Conservation (phyloP, 2,888 invertebrate genomes). For the Orthosia incerta region DNA sequence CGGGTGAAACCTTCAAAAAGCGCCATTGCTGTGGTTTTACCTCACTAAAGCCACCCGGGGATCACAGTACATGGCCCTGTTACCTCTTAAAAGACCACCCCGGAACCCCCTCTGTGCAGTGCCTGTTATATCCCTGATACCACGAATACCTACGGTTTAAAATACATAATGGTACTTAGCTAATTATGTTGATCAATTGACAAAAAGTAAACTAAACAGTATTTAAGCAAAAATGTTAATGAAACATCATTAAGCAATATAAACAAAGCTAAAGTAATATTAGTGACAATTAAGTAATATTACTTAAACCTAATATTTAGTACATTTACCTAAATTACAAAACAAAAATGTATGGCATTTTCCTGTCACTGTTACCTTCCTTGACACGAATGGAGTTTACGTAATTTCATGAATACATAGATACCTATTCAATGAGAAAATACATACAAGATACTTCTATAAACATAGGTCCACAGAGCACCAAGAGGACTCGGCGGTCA, state of each 20-base stretch:
- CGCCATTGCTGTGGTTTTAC: too few species aligned
- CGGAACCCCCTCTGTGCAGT: too few species aligned
- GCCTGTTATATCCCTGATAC: too few species aligned
- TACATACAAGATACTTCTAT: not conserved
- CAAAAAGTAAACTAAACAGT: not conserved
- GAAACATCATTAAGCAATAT: too few species aligned
- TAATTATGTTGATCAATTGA: not conserved
- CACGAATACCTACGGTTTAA: not conserved
- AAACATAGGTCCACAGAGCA: not conserved
- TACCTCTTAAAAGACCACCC: too few species aligned
- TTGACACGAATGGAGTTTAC: not conserved
- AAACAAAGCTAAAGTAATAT: too few species aligned
- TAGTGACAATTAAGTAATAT: not conserved
- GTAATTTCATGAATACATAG: not conserved
- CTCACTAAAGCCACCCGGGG: too few species aligned
- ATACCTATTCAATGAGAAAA: conserved; percentile 4
- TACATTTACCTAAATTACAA: not conserved
- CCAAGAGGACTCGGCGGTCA: not conserved
- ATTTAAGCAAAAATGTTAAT: not conserved
- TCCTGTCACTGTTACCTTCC: not conserved
- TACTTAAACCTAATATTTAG: not conserved
- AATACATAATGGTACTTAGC: not conserved
- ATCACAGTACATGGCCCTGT: too few species aligned
- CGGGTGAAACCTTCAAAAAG: too few species aligned
- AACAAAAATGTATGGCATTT: not conserved